phyloP scores from a whole-genome alignment of 2,113 vertebrate species.

The Crotalus horridus region DNA sequence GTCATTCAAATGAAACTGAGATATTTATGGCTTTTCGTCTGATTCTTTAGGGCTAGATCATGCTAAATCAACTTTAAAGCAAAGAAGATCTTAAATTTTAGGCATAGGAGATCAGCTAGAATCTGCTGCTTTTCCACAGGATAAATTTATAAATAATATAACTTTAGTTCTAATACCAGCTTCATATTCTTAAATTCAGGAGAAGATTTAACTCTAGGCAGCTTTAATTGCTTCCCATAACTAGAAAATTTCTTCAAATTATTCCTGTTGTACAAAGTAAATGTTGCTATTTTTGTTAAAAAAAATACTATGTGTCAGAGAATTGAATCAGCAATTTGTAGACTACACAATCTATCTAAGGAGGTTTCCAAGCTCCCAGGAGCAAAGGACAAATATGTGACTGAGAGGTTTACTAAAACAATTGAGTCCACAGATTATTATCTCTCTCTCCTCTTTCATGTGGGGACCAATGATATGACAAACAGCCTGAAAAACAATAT shows the following conservation, averaged over 20 bases:
- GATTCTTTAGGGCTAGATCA: not conserved
- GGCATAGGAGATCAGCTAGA: not conserved
- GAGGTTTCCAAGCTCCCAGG: no score
- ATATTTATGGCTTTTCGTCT: not conserved
- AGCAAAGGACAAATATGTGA: no score
- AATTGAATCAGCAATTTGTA: no score
- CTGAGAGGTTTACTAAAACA: no score
- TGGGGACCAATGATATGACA: no score
- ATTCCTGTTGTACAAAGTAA: not conserved
- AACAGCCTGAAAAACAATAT: no score
- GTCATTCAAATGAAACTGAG: not conserved
- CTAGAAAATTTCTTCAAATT: not conserved
- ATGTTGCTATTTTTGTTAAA: no score
- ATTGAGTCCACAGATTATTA: no score
- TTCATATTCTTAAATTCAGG: not conserved
- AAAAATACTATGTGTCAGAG: no score
- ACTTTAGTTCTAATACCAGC: not conserved
- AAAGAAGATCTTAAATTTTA: not conserved
- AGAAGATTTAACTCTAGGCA: not conserved
- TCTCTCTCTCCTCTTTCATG: no score
- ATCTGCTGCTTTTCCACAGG: not conserved
- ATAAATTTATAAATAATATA: not conserved
- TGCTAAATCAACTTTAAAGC: not conserved
- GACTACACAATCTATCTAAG: no score
- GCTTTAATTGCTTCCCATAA: not conserved